A percentile compares a stretch with the other conserved stretches of the same genome.
Conservation (phyloP, 1,140 invertebrate species). For the Drosophila seguyi region DNA sequence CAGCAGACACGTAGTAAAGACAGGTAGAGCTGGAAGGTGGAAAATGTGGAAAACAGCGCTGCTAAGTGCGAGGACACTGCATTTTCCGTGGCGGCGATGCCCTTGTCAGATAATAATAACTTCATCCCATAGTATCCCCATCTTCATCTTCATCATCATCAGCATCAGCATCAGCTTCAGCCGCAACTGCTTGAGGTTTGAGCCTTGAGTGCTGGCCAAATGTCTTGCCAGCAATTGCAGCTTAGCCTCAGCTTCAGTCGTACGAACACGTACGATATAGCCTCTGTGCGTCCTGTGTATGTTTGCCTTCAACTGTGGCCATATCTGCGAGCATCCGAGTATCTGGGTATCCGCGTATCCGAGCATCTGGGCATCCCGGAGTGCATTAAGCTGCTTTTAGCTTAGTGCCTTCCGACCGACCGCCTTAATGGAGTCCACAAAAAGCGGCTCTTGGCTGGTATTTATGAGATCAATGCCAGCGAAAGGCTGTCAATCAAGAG, state of each 20-base stretch:
- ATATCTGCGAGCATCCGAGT: slow-evolving; percentile 15
- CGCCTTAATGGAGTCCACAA: slow-evolving; percentile 45
- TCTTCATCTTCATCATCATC: slow-evolving; percentile 63
- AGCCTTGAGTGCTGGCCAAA: slow-evolving; percentile 63
- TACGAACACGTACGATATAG: slow-evolving; percentile 19
- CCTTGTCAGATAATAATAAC: slow-evolving; percentile 84
- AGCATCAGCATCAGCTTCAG: no score
- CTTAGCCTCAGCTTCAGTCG: slow-evolving; percentile 52
- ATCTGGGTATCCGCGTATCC: slow-evolving; percentile 6
- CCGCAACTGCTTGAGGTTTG: slow-evolving; percentile 58
- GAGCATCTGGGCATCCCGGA: slow-evolving; percentile 20
- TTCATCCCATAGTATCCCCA: slow-evolving; percentile 64
- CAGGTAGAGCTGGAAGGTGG: slow-evolving; percentile 23
- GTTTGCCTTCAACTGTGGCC: slow-evolving; percentile 10
- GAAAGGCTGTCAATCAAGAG: slow-evolving; percentile 50
- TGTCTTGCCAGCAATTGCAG: slow-evolving; percentile 74
- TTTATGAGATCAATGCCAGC: slow-evolving; percentile 50
- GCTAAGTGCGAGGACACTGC: slow-evolving; percentile 65
- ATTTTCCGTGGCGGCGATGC: slow-evolving; percentile 64
- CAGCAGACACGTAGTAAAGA: slow-evolving; percentile 51
- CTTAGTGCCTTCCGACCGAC: slow-evolving; percentile 59
- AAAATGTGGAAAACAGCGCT: slow-evolving; percentile 53
- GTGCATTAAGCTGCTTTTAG: slow-evolving; percentile 77
- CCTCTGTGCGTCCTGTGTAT: slow-evolving; percentile 25
- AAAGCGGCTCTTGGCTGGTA: slow-evolving; percentile 38